These are phyloP conservation scores for Sceloporus undulatus DNA, from an alignment of 2,113 vertebrate genomes.

Conservation along the genomic window DNA sequence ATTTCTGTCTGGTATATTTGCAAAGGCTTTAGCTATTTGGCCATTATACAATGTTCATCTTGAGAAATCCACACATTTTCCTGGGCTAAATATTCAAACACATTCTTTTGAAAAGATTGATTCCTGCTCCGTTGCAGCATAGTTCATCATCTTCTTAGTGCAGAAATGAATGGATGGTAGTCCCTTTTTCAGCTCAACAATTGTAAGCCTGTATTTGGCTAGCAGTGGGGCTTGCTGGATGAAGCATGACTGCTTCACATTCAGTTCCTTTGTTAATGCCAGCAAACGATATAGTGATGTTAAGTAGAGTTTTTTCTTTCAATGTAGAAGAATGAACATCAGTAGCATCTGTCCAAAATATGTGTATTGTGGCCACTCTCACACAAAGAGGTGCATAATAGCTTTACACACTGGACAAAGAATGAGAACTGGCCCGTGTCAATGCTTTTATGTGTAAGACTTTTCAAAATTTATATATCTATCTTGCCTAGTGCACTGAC, in stretches of 20 bases:
- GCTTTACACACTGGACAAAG: constrained; percentile 32
- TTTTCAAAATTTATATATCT: constrained; percentile 18
- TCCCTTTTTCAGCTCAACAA: constrained; percentile 71
- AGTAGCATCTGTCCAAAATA: constrained; percentile 58
- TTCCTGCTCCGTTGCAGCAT: constrained; percentile 58
- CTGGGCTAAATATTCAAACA: constrained; percentile 50
- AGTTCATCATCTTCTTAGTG: constrained; percentile 68
- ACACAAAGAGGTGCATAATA: constrained; percentile 29
- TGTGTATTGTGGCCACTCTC: constrained; percentile 34
- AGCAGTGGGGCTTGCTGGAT: constrained; percentile 62
- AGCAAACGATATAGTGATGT: constrained; percentile 71
- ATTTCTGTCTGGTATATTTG: constrained; percentile 14
- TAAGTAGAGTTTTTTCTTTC: constrained; percentile 55
- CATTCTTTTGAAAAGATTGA: constrained; percentile 68
- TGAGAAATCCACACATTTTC: constrained; percentile 47
- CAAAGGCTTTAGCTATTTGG: constrained; percentile 42
- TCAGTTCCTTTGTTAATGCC: constrained; percentile 72
- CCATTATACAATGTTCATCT: constrained; percentile 18
- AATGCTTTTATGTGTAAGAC: background rate
- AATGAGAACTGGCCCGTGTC: constrained; percentile 24
- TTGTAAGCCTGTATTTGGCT: constrained; percentile 73
- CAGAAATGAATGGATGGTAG: constrained; percentile 65
- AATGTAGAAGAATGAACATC: constrained; percentile 49
- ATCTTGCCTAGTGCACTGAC: constrained; percentile 13
- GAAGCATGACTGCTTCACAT: constrained; percentile 71